Evolutionary conservation across 2,797 vertebrate genomes (phyloP).

Genomic region (Leptatherina wallacei): DNA sequence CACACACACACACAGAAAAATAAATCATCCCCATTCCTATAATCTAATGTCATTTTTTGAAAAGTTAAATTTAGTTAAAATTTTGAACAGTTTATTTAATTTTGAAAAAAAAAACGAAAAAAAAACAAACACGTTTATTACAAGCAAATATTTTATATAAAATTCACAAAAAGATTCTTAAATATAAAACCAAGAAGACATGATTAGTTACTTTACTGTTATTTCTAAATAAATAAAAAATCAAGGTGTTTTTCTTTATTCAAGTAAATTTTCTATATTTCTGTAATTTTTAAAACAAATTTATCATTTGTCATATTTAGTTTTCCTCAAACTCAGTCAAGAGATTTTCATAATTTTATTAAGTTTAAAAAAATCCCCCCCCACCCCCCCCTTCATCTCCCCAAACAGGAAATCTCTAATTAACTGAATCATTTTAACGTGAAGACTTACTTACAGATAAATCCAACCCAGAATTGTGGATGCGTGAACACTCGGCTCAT

Average conservation of each 20-base stretch:
- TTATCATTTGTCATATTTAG: not conserved
- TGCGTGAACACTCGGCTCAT: conserved; percentile 52
- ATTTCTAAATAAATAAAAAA: not conserved
- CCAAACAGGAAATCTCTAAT: not conserved
- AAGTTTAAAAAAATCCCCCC: too few species aligned
- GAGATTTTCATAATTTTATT: not conserved
- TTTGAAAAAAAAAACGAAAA: not conserved
- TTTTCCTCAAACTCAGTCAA: not conserved
- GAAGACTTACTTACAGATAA: conserved; percentile 52
- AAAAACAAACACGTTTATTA: not conserved
- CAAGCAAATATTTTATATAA: not conserved
- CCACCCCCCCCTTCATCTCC: not conserved
- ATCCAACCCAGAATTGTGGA: conserved; percentile 25
- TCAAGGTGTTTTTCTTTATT: not conserved
- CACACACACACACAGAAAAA: too few species aligned
- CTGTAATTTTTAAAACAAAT: not conserved
- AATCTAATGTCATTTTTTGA: fast-evolving
- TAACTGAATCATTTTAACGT: not conserved
- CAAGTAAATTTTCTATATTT: too few species aligned
- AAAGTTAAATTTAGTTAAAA: too few species aligned
- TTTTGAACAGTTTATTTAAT: not conserved
- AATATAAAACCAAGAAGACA: not conserved
- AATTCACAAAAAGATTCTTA: not conserved
- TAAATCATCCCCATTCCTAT: not conserved
- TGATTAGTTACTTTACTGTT: too few species aligned